Base-by-base conservation (phyloP, 2,888 invertebrate species). In the Steromphala cineraria region DNA sequence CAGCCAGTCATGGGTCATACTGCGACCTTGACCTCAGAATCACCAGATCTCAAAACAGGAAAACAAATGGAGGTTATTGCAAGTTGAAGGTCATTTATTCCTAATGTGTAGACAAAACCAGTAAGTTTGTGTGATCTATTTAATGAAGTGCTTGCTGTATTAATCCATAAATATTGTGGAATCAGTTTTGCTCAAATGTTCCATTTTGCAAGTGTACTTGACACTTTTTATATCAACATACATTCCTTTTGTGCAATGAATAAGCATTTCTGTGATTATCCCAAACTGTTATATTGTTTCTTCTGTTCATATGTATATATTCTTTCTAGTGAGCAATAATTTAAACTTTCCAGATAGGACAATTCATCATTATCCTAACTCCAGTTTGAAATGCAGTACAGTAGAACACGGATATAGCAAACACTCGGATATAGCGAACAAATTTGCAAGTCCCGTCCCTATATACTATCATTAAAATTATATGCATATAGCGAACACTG, bases 21-120 rank as follows among this genome's bases (percentile, higher is more conserved):
- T 21, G 75, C 52, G 19, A 75, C 75, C 46, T 40, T 75, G 52
- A 75, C 19, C 75, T 75, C 52, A 10, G 15, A 40, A 21, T 52
- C 75, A 24, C 75, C 75, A 13, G 75, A 75, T 52, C 75, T 75
- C 46, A 75, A 75, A 24, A n/a, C 52, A 46, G n/a, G 28, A 17
- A 75, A 40, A 46, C 75, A 75, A 52, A 52, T 62, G 62, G 62
- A 62, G 28, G 62, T 21, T 28, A 62, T 62, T 19, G 24, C 62
- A 3, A 62, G 62, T 62, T 62, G 62, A 62, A 28, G 24, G 15
- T 24, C 28, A 4, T 62, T 62, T 15, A 62, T 17, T 28, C 46
- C 46, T 46, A 46, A 10, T 4, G 1, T 13, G 13, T 10, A 46
- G 13, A 46, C 46, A 46, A 46, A 46, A 46, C 1, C 46, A 5